Base-by-base conservation (phyloP, 2,888 invertebrate species). In the Laspeyria flexula region DNA sequence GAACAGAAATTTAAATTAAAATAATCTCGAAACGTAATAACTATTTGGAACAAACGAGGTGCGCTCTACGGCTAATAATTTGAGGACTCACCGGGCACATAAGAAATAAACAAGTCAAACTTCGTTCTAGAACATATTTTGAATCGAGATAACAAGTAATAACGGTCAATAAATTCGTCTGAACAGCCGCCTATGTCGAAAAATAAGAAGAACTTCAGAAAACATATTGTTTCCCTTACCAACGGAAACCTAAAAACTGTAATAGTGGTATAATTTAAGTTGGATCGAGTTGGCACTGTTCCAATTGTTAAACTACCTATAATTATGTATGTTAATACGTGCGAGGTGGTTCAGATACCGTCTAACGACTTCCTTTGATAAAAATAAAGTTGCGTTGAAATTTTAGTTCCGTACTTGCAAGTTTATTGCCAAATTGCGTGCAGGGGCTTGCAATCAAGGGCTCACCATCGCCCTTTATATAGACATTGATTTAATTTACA, bases 311-410 rank as follows among this genome's bases (percentile, higher is more conserved):
- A 86, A 86, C 86, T 86, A 85, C 88, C 90, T 88, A 88, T 88
- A 90, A 90, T 90, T 90, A 90, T 90, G 88, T 89, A 90, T 90
- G 90, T 87, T 90, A 90, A 90, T 90, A 89, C 76, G 85, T 80
- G 84, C 87, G 85, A 88, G 88, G 87, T 85, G 84, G 86, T 81
- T 83, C 85, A 88, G 90, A 90, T 90, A 90, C 69, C 87, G 88
- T 86, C 90, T 90, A 90, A 90, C 90, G 90, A 90, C 90, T 90
- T 90, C 90, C 90, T 86, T 79, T 84, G 88, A 89, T 90, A 90
- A 90, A 90, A 90, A 90, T 89, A 88, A 90, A 89, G 89, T 89
- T 90, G 90, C 90, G 90, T 89, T 90, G 90, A 90, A 90, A 90
- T 89, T 90, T 90, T 77, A 90, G 90, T 90, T 90, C 90, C 90